A percentile compares a stretch with the other conserved stretches of the same genome.
Conservation (phyloP, 2,113 vertebrate genomes). For the Mormyrus lacerda region DNA sequence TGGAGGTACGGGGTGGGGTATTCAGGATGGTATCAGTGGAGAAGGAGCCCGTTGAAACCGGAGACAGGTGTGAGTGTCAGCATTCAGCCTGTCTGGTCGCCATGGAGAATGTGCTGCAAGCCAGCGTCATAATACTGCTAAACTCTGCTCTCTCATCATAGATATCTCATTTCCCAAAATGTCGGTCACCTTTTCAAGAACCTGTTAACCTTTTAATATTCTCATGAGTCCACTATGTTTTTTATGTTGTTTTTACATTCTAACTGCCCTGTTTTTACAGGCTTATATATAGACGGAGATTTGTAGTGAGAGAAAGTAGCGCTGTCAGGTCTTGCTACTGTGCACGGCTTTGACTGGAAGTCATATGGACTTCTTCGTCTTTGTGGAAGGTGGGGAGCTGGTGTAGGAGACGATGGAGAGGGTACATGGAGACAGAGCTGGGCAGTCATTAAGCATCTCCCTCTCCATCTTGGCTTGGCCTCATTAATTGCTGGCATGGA, state of each 20-base stretch:
- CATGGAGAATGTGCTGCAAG: slow-evolving; percentile 8
- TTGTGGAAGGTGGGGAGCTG: not conserved
- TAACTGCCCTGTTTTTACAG: not conserved
- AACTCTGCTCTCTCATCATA: not conserved
- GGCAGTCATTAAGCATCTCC: not conserved
- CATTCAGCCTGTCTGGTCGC: not conserved
- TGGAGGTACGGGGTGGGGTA: not conserved
- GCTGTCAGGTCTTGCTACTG: not conserved
- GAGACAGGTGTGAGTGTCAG: slow-evolving; percentile 6
- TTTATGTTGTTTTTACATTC: not conserved
- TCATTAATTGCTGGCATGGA: not conserved
- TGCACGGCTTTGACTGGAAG: not conserved
- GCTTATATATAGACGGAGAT: too few relatives aligned
- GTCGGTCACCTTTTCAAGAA: not conserved
- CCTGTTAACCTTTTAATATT: not conserved
- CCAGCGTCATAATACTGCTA: not conserved
- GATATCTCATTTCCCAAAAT: not conserved
- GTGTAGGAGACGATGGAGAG: not conserved
- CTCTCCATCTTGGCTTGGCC: not conserved
- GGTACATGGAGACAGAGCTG: not conserved
- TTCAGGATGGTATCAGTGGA: not conserved
- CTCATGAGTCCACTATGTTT: not conserved
- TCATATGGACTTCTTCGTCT: not conserved
- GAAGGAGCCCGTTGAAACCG: not conserved
- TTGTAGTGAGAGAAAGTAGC: not conserved